Evolutionary conservation across 2,797 vertebrate genomes (phyloP).

Genomic region (Nasua narica): DNA sequence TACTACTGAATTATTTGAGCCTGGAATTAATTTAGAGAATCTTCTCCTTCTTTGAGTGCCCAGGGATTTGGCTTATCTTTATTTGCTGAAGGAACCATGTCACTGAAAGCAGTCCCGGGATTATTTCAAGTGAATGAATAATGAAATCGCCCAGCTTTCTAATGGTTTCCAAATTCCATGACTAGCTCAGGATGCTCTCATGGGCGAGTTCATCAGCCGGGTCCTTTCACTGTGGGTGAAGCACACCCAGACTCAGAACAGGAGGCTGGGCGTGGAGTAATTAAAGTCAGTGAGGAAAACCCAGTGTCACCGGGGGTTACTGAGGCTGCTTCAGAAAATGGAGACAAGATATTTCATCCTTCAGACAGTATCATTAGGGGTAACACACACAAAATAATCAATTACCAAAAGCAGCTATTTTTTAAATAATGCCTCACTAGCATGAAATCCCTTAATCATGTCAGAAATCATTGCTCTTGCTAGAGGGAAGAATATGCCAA

Average conservation of each 20-base stretch:
- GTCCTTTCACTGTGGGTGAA: not conserved
- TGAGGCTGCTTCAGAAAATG: constrained; percentile 42
- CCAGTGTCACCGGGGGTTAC: not conserved
- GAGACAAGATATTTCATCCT: constrained; percentile 43
- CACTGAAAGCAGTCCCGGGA: constrained; percentile 79
- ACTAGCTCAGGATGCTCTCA: not conserved
- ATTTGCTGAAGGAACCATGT: constrained; percentile 81
- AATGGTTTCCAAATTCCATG: constrained; percentile 62
- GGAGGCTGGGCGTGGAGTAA: not conserved
- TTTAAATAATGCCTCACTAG: constrained; percentile 19
- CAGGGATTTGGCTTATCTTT: constrained; percentile 79
- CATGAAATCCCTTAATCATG: constrained; percentile 1
- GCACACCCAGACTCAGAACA: not conserved
- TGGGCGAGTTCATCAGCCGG: not conserved
- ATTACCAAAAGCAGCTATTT: not conserved
- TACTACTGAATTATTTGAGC: constrained; percentile 83
- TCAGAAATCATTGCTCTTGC: constrained; percentile 24
- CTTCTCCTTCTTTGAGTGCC: constrained; percentile 72
- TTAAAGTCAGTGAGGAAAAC: not conserved
- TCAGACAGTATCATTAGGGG: constrained; percentile 37
- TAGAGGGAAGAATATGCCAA: not conserved
- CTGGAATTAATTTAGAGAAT: constrained; percentile 79
- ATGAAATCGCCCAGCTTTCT: constrained; percentile 65
- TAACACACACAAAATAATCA: constrained; percentile 14
- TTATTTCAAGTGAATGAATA: constrained; percentile 80